These are phyloP conservation scores for Ivindomyrus marchei DNA, from an alignment of 2,113 vertebrate species.

Conservation along the genomic window DNA sequence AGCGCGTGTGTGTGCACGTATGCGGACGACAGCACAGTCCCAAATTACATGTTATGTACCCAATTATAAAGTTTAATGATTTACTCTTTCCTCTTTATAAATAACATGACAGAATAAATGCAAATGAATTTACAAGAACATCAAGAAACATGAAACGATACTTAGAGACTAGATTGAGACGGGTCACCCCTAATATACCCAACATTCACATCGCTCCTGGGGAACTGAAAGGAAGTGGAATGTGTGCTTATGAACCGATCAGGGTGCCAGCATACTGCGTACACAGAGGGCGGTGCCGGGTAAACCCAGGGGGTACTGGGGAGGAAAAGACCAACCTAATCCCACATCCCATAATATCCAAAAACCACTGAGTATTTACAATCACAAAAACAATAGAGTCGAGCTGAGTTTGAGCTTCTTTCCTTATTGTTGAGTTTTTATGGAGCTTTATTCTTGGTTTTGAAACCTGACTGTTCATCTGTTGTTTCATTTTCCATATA, in stretches of 20 bases:
- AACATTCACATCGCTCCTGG: not conserved
- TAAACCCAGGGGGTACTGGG: not conserved
- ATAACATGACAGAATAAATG: conserved; percentile 61
- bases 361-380: not conserved
- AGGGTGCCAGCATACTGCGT: not conserved
- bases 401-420: not conserved
- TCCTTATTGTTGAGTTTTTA: not conserved
- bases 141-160: conserved; percentile 53
- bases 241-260: not conserved
- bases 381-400: not conserved
- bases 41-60: not conserved
- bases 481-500: not conserved
- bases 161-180: conserved; percentile 48
- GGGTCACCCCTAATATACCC: conserved; percentile 34
- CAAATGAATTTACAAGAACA: conserved; percentile 64
- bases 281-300: not conserved
- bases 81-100: conserved; percentile 60
- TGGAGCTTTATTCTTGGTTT: not conserved
- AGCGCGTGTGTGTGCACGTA: not conserved
- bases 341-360: not conserved
- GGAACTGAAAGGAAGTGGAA: too few relatives aligned
- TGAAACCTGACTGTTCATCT: not conserved
- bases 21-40: not conserved
- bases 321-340: not conserved
- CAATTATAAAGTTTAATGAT: conserved; percentile 32